Evolutionary conservation across 2,113 vertebrate genomes (phyloP), one percentile per base, ranked within the genome.

Genomic region (Pelvicachromis taeniatus): DNA sequence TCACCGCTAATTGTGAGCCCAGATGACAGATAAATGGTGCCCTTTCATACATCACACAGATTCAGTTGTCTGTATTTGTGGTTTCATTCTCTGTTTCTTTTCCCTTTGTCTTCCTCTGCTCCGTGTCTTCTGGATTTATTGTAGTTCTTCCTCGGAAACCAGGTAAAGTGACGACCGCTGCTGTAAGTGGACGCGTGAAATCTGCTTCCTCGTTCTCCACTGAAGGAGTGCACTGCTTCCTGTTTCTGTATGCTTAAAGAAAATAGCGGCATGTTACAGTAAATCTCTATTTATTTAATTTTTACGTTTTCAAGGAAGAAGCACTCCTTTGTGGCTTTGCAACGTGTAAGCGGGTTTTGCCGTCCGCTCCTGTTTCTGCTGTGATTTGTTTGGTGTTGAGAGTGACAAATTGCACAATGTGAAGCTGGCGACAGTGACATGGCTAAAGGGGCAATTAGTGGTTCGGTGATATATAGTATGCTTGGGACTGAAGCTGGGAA

Each of bases 81-180:
- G 89, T 95, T 95, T 95, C 93, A 95, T 81, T 87, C 86, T 93
- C 78, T 93, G 40, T 94, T 90, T 93, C 89, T 95, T 85, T 73
- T 92, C 87, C 91, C 93, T 88, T 91, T 84, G 86, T 95, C 84
- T 92, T 89, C 93, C 93, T 88, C 95, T 93, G 95, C 95, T 96
- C 94, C 97, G 77, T 87, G 92, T 96, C 93, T 85, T 6, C 95
- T 55, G 95, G 95, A 96, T 94, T 94, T 95, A 88, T 95, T 97
- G 78, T 98, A 99, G 99, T 99, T 99, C 98, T 99, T 99, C 99
- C 99, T 99, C 97, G 99, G 99, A 96, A 99, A 99, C 95, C 99
- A 99, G 98, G 99, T 99, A 99, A 97, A 96, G 97, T 98, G 95
- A 94, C 96, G 84, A 89, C 85, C 9, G 87, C 86, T 89, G 91